A percentile compares a stretch with the other conserved stretches of the same genome.
These are phyloP conservation scores for Drosophila kurseongensis DNA, from an alignment of 1,140 invertebrate genomes.

Conservation along the genomic window DNA sequence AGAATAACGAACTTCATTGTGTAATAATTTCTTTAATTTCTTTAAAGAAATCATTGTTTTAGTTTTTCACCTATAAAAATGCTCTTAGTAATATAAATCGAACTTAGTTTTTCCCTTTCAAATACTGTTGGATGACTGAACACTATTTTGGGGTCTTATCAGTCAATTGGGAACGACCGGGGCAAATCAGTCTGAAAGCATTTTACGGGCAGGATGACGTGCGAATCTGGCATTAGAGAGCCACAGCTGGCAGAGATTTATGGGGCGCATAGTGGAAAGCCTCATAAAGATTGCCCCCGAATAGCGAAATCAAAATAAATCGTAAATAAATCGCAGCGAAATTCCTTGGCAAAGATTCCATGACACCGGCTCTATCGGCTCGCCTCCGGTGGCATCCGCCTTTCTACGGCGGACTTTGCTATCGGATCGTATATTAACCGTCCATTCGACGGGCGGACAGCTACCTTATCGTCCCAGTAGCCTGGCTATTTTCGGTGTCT, in stretches of 20 bases:
- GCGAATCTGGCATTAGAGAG: slow-evolving; percentile 27
- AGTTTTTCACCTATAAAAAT: neutral
- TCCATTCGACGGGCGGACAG: slow-evolving; percentile 36
- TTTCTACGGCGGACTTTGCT: slow-evolving; percentile 62
- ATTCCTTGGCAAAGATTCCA: slow-evolving; percentile 51
- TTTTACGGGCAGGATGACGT: slow-evolving; percentile 17
- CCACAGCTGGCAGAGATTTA: slow-evolving; percentile 50
- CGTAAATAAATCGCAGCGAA: slow-evolving; percentile 73
- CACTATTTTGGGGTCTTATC: slow-evolving; percentile 24
- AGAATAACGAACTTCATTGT: too few species aligned
- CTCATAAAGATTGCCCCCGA: slow-evolving; percentile 66
- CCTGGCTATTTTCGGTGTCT: slow-evolving; percentile 13
- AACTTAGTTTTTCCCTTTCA: neutral
- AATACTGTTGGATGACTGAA: slow-evolving; percentile 9
- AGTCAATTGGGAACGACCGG: slow-evolving; percentile 27
- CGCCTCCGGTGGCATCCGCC: slow-evolving; percentile 48
- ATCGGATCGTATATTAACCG: slow-evolving; percentile 66
- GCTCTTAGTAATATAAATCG: neutral
- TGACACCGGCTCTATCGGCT: slow-evolving; percentile 36
- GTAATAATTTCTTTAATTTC: too few species aligned
- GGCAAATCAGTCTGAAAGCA: slow-evolving; percentile 3
- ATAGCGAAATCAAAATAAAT: slow-evolving; percentile 74
- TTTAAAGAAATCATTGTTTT: too few species aligned
- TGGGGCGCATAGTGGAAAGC: slow-evolving; percentile 33
- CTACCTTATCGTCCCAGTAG: slow-evolving; percentile 47